Conservation (phyloP, 1,140 invertebrate species). For the Geopemphigus sp. region DNA sequence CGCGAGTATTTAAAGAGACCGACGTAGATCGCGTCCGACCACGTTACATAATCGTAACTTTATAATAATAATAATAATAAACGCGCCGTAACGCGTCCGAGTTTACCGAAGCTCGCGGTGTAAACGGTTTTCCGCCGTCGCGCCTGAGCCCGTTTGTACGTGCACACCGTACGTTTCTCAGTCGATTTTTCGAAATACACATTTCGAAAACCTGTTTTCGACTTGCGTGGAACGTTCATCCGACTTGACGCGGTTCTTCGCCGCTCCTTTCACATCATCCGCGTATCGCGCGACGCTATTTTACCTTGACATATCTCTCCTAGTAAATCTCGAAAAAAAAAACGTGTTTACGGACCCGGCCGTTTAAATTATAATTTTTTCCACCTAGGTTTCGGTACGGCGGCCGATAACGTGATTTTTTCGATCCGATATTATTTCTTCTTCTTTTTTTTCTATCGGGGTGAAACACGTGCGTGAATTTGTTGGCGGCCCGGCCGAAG, state of each 20-base stretch:
- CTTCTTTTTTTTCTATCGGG: not conserved
- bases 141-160: too few relatives aligned
- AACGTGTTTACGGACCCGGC: slow-evolving; percentile 6
- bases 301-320: not conserved
- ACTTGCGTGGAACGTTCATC: slow-evolving; percentile 10
- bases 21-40: too few relatives aligned
- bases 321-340: slow-evolving; percentile 22
- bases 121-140: not conserved
- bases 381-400: too few relatives aligned
- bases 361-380: slow-evolving; percentile 21
- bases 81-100: too few relatives aligned
- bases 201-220: slow-evolving; percentile 26
- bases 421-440: too few relatives aligned
- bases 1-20: too few relatives aligned
- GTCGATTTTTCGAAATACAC: not conserved
- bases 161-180: too few relatives aligned
- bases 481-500: not conserved
- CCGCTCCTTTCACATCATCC: slow-evolving; percentile 7
- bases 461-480: slow-evolving; percentile 33
- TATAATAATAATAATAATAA: too few relatives aligned
- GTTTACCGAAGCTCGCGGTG: not conserved
- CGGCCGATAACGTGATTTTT: too few relatives aligned
- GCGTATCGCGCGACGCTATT: not conserved
- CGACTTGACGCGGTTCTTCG: not conserved
- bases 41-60: too few relatives aligned